Evolutionary conservation across 2,888 invertebrate genomes (phyloP).

Genomic region (Chrysolina oricalcia): DNA sequence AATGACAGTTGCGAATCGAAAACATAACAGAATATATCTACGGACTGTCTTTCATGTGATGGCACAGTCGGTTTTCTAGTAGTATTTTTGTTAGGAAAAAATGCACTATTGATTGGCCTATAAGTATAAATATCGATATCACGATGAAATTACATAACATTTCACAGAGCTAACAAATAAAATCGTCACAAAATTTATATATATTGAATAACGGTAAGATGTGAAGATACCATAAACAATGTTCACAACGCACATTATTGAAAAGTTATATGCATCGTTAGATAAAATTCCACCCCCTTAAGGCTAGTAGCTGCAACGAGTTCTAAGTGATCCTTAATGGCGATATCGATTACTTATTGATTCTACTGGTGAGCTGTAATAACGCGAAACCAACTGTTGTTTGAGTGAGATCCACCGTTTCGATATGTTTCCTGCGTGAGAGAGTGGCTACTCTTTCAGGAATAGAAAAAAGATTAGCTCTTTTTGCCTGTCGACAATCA

Average conservation of each 20-base stretch:
- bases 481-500: background rate
- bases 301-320: constrained; percentile 47
- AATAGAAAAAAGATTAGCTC: background rate
- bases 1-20: no score
- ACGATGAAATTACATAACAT: no score
- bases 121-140: no score
- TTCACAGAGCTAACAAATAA: no score
- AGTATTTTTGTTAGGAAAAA: no score
- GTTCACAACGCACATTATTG: constrained; percentile 37
- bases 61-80: no score
- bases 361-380: constrained; percentile 45
- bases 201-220: constrained; percentile 25
- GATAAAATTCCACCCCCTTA: constrained; percentile 49
- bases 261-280: constrained; percentile 43
- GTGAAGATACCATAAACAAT: constrained; percentile 30
- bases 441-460: background rate
- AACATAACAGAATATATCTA: no score
- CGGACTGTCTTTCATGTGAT: no score
- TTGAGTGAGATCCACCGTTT: constrained; percentile 44
- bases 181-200: background rate
- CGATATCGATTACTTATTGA: constrained; percentile 51
- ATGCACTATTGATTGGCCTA: no score
- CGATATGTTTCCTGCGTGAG: constrained; percentile 29
- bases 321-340: constrained; percentile 48
- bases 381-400: constrained; percentile 46